These are phyloP conservation scores for Acrobasis suavella DNA, from an alignment of 2,888 invertebrate genomes.

Conservation along the genomic window DNA sequence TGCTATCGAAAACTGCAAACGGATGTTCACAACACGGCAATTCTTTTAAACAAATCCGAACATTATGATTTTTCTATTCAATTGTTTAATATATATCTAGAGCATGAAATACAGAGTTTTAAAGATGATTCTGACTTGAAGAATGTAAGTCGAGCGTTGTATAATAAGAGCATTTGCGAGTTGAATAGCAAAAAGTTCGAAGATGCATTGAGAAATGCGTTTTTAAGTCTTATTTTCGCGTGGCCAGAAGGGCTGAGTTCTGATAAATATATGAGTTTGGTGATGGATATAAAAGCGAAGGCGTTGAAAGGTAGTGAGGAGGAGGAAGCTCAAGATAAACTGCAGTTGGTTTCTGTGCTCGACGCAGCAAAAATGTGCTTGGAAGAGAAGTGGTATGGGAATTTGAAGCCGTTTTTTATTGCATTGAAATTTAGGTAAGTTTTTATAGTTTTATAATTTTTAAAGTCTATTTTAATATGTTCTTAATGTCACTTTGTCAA, in stretches of 20 bases:
- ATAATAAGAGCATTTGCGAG: conserved; percentile 71
- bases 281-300: conserved; percentile 70
- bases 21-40: conserved; percentile 66
- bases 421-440: conserved; percentile 59
- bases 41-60: conserved; percentile 54
- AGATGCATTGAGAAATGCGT: conserved; percentile 57
- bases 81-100: conserved; percentile 61
- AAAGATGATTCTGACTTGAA: conserved; percentile 45
- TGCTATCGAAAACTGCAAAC: conserved; percentile 61
- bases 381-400: conserved; percentile 47
- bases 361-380: conserved; percentile 46
- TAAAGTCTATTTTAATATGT: too few relatives aligned
- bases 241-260: conserved; percentile 45
- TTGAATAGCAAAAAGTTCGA: conserved; percentile 55
- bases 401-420: conserved; percentile 49
- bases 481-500: too few relatives aligned
- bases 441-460: too few relatives aligned
- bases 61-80: conserved; percentile 57
- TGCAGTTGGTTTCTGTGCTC: conserved; percentile 53
- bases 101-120: conserved; percentile 48
- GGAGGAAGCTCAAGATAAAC: conserved; percentile 36
- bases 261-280: conserved; percentile 66
- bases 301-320: conserved; percentile 43
- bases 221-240: conserved; percentile 58
- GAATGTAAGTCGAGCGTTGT: conserved; percentile 63